Evolutionary conservation across 2,797 vertebrate genomes (phyloP).

Genomic region (Hypotaenidia philippensis): DNA sequence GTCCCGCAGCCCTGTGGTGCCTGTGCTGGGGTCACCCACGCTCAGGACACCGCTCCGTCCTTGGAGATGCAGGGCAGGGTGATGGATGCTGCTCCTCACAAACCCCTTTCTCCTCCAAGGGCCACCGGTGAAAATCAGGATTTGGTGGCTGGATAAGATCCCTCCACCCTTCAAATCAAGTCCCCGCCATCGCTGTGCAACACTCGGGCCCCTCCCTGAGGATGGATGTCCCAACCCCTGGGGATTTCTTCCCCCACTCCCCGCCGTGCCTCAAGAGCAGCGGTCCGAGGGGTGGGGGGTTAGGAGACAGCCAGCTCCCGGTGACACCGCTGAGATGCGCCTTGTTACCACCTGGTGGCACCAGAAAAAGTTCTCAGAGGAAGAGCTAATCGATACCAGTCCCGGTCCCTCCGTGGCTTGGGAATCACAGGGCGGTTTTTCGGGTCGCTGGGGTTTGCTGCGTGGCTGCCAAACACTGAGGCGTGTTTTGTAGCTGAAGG

Average conservation of each 20-base stretch:
- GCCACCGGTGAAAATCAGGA: neutral
- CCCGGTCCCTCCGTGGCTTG: neutral
- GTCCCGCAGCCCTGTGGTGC: neutral
- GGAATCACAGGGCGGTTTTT: neutral
- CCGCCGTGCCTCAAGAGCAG: neutral
- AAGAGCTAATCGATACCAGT: slow-evolving; percentile 30
- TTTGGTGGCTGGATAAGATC: neutral
- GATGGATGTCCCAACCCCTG: neutral
- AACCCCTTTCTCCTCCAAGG: neutral
- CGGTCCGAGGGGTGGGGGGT: accelerated
- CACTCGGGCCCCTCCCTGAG: neutral
- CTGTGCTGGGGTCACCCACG: neutral
- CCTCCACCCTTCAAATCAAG: neutral
- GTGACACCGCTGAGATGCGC: neutral
- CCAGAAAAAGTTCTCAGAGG: slow-evolving; percentile 37
- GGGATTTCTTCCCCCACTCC: neutral
- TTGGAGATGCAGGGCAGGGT: neutral
- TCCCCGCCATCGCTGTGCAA: accelerated
- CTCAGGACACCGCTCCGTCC: accelerated
- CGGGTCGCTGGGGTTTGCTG: neutral
- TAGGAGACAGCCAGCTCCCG: neutral
- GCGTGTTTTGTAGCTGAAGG: slow-evolving; percentile 5
- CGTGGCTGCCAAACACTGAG: slow-evolving; percentile 13
- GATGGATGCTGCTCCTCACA: accelerated
- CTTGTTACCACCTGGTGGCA: slow-evolving; percentile 65